Conservation (phyloP, 2,888 invertebrate species). For the Rhamphomyia laevipes region DNA sequence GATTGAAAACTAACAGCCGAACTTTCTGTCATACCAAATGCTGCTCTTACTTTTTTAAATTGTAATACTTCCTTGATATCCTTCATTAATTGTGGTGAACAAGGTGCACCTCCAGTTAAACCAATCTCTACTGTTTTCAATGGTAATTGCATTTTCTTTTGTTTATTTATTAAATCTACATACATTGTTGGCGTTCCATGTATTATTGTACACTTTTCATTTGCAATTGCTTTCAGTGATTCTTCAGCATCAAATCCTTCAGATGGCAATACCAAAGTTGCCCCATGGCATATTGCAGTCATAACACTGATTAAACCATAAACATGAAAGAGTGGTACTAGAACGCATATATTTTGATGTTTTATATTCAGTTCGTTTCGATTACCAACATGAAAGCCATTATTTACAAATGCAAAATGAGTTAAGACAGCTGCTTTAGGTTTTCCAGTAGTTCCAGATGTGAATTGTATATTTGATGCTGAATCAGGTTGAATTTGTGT, state of each 20-base stretch:
- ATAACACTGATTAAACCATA: conserved; percentile 54
- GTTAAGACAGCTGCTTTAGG: conserved; percentile 60
- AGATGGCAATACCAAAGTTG: conserved; percentile 45
- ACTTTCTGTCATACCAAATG: conserved; percentile 45
- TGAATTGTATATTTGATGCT: conserved; percentile 62
- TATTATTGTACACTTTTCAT: conserved; percentile 55
- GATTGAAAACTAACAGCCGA: conserved; percentile 41
- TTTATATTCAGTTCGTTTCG: conserved; percentile 29
- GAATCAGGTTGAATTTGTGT: conserved; percentile 48
- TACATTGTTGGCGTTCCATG: conserved; percentile 79
- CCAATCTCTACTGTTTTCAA: conserved; percentile 41
- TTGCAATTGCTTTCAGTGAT: conserved; percentile 46
- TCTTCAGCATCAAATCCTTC: conserved; percentile 45
- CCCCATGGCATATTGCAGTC: conserved; percentile 43
- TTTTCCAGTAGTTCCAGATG: conserved; percentile 59
- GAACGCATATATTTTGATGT: conserved; percentile 39
- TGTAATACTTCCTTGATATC: conserved; percentile 38
- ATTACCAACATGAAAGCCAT: conserved; percentile 48
- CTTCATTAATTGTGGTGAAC: conserved; percentile 44
- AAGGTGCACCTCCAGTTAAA: conserved; percentile 56
- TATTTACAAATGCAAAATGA: conserved; percentile 62
- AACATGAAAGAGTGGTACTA: conserved; percentile 67
- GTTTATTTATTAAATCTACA: conserved; percentile 50
- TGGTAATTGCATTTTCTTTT: conserved; percentile 34
- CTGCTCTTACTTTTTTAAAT: conserved; percentile 38